Evolutionary conservation across 2,888 invertebrate species (phyloP), one percentile per base, ranked within the genome.

Genomic region (Pinctada fucata): DNA sequence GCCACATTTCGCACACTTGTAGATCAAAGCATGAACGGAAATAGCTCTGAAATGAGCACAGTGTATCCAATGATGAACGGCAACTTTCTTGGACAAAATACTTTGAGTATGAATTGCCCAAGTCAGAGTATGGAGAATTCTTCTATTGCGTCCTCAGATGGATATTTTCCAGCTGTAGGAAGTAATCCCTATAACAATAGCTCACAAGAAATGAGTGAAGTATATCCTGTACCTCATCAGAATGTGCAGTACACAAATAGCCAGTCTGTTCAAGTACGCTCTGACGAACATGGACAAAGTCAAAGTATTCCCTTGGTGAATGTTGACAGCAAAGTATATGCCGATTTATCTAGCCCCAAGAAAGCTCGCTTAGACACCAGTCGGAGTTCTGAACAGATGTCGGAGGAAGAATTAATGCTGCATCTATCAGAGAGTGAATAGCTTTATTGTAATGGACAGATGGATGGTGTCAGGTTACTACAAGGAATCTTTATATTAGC

Each of bases 21-120:
- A 58, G 8, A 58, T 6, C 6, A 58, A 10, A 6, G 13, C 8
- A 10, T 13, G 58, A 58, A 13, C 13, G 58, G 13, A 58, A 58
- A 13, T 58, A 58, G 68, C 13, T 47, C 58, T 13, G 75, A 76
- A 16, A 72, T 80, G 78, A 80, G 78, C 72, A 75, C 77, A 63
- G 78, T 80, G 16, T 69, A 78, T 47, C 75, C 80, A 48, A 68
- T 77, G 47, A 71, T 77, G 16, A 66, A 71, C 58, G 64, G 47
- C 31, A 31, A 31, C 31, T 31, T 31, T 31, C 31, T 31, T 31
- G 31, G 31, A 31, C 31, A 31, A 31, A 31, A 31, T 31, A 31
- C 31, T 31, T 31, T 31, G 31, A 31, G 31, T 31, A 31, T 31
- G 31, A 31, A 31, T 31, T 31, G 31, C 31, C 31, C 31, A 58